Percentiles rank a stretch among this genome's conserved stretches.
Conservation (phyloP, 2,113 vertebrate species). For the Dascyllus trimaculatus region DNA sequence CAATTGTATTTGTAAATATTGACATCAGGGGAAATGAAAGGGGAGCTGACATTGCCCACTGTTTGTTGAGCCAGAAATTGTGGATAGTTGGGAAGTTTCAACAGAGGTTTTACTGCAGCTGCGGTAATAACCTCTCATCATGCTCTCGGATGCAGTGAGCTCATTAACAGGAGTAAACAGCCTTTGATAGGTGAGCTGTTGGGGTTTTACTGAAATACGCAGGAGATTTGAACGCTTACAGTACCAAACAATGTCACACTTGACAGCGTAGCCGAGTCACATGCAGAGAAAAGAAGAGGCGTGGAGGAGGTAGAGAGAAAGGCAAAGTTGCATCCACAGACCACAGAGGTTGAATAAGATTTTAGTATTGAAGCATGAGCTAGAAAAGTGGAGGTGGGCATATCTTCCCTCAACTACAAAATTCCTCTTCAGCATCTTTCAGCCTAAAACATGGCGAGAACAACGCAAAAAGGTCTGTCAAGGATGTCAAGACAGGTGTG, state of each 20-base stretch:
- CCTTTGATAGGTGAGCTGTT: constrained; percentile 2
- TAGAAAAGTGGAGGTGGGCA: constrained; percentile 39
- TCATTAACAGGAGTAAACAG: constrained; percentile 18
- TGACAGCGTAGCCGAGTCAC: constrained; percentile 2
- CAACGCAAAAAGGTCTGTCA: background rate
- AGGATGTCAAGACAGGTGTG: constrained; percentile 17
- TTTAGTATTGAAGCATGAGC: constrained; percentile 12
- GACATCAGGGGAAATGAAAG: background rate
- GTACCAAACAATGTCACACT: constrained; percentile 16
- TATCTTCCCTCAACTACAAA: constrained; percentile 25
- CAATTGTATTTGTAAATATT: background rate
- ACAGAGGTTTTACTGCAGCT: background rate
- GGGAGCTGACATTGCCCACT: background rate
- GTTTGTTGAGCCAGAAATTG: background rate
- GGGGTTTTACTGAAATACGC: constrained; percentile 18
- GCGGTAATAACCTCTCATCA: background rate
- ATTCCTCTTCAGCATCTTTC: constrained; percentile 24
- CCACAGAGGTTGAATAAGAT: constrained; percentile 21
- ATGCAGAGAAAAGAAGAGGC: constrained; percentile 3
- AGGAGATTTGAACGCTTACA: background rate
- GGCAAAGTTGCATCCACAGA: constrained; percentile 9
- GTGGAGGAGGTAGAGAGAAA: constrained; percentile 16
- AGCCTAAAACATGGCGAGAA: background rate
- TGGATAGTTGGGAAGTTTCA: constrained; percentile 1
- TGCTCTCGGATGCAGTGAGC: constrained; percentile 14